Evolutionary conservation across 2,888 invertebrate genomes (phyloP), one percentile per base, ranked within the genome.

Genomic region (Hirtodrosophila duncani): DNA sequence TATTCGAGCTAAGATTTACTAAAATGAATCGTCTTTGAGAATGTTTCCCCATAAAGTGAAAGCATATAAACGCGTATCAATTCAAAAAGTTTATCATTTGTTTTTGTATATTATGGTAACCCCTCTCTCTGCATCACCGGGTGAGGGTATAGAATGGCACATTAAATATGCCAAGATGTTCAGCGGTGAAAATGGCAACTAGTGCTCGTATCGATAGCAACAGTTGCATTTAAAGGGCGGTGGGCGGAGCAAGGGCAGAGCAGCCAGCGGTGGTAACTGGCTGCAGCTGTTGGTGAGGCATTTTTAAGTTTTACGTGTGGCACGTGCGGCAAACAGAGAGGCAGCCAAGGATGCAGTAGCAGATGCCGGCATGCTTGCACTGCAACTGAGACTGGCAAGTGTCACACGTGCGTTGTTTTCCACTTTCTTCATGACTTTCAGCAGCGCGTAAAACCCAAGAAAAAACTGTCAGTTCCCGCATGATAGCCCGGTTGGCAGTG

Each of bases 281-380:
- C 49, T 50, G 48, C 75, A 72, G 65, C 78, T 78, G 69, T 51
- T 52, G 58, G 50, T 68, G 78, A 43, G 58, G 67, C 81, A 75
- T 75, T 79, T 81, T 79, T 67, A 70, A 71, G 65, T 81, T 81
- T 79, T 75, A 79, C 82, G 80, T 81, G 82, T 46, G 57, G 82
- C 82, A 81, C 82, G 75, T 81, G 75, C 71, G 42, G 38, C 67
- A 60, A 74, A 64, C 57, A 58, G 46, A n/a, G 55, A 61, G 44
- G 72, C 57, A 45, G 43, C 60, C 50, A 44, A 20, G 51, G 53
- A 53, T 33, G 24, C 33, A 41, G 48, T 14, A 71, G 72, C 72
- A 71, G 57, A 62, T 62, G 36, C 13, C 18, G 38, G 18, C 24
- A 18, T 3, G 17, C 24, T 9, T 18, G 37, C 24, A 31, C 39